A percentile compares a stretch with the other conserved stretches of the same genome.
Conservation (phyloP, 1,140 invertebrate species). For the Ericerus pela region DNA sequence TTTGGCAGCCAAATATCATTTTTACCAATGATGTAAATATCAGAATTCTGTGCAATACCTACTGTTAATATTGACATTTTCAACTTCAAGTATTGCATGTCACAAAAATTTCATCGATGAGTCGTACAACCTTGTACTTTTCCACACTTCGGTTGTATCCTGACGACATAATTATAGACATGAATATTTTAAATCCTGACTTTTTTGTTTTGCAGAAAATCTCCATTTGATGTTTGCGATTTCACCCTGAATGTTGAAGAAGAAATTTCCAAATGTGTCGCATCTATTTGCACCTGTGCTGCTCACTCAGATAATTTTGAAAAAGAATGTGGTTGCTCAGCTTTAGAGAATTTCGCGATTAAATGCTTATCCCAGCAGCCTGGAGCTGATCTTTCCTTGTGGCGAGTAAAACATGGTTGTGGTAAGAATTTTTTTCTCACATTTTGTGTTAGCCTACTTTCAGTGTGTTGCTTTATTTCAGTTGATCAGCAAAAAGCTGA, state of each 20-base stretch:
- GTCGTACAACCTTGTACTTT: not conserved
- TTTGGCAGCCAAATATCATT: too few relatives aligned
- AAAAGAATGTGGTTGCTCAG: conserved; percentile 47
- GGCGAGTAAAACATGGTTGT: conserved; percentile 52
- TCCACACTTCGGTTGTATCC: not conserved
- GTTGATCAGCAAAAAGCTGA: too few relatives aligned
- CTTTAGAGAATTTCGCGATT: conserved; percentile 49
- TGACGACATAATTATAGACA: not conserved
- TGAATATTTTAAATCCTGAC: not conserved
- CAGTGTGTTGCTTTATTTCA: not conserved
- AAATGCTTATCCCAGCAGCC: conserved; percentile 49
- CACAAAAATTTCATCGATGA: not conserved
- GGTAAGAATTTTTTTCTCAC: conserved; percentile 35
- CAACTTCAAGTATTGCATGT: not conserved
- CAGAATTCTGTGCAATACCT: too few relatives aligned
- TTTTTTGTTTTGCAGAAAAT: conserved; percentile 33
- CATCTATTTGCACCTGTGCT: conserved; percentile 53
- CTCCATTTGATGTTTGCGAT: conserved; percentile 44
- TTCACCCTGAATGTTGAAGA: conserved; percentile 44
- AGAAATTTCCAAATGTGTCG: conserved; percentile 52
- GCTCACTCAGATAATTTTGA: conserved; percentile 30
- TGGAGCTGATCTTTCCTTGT: conserved; percentile 43
- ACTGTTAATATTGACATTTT: not conserved
- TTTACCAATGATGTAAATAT: too few relatives aligned
- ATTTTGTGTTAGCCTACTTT: not conserved